Evolutionary conservation across 2,113 vertebrate species (phyloP).

Genomic region (Notiomystis cincta): DNA sequence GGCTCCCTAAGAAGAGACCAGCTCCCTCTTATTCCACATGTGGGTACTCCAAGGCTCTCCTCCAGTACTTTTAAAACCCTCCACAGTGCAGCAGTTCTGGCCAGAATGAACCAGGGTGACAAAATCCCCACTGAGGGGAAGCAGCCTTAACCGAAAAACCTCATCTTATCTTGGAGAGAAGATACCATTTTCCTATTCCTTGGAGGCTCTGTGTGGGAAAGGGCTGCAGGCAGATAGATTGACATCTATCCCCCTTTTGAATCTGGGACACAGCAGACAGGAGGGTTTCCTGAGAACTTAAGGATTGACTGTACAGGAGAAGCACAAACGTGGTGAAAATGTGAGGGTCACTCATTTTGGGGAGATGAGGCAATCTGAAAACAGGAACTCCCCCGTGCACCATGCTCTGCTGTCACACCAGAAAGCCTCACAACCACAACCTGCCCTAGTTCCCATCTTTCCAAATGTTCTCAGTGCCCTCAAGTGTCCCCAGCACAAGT

Average conservation of each 20-base stretch:
- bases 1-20: background rate
- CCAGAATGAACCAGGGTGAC: background rate
- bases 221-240: background rate
- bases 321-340: background rate
- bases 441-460: background rate
- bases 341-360: background rate
- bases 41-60: background rate
- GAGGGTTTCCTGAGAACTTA: background rate
- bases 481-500: background rate
- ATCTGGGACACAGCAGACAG: background rate
- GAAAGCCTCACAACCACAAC: background rate
- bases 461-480: background rate
- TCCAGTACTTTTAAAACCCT: background rate
- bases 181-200: background rate
- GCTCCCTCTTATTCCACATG: background rate
- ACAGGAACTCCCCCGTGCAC: background rate
- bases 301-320: background rate
- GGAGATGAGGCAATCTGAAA: background rate
- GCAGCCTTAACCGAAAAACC: background rate
- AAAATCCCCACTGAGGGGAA: background rate
- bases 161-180: background rate
- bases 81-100: background rate
- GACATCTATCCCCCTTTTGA: background rate
- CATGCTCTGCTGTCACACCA: rapidly evolving
- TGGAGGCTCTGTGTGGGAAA: background rate